Conservation (phyloP, 2,888 invertebrate species). For the Tupiocoris notatus region DNA sequence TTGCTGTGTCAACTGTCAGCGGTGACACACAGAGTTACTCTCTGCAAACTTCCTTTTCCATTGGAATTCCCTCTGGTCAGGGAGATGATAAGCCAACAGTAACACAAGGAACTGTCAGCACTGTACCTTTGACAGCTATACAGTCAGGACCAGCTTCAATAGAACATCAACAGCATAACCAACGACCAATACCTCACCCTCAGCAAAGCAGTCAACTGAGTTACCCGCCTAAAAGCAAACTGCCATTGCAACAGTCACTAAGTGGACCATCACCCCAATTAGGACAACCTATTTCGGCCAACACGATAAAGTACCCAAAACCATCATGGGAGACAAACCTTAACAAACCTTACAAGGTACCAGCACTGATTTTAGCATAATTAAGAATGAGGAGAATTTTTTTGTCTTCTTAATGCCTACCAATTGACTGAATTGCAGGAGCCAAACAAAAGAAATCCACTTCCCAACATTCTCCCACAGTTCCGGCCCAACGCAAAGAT, state of each 20-base stretch:
- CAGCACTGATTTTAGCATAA: too few relatives aligned
- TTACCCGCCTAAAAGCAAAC: slow-evolving; percentile 13
- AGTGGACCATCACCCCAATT: slow-evolving; percentile 29
- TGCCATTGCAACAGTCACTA: slow-evolving; percentile 39
- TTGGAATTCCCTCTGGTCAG: slow-evolving; percentile 47
- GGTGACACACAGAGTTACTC: slow-evolving; percentile 50
- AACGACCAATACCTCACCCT: slow-evolving; percentile 25
- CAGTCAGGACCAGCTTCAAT: slow-evolving; percentile 46
- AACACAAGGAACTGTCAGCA: slow-evolving; percentile 34
- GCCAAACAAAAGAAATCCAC: slow-evolving; percentile 49
- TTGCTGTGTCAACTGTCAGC: slow-evolving; percentile 17
- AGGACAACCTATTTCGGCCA: slow-evolving; percentile 2
- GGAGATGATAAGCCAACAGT: slow-evolving; percentile 27
- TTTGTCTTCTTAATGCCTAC: too few relatives aligned
- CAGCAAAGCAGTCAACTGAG: background rate
- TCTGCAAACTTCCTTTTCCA: slow-evolving; percentile 51
- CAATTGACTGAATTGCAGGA: slow-evolving; percentile 17
- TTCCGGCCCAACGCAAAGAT: slow-evolving; percentile 64
- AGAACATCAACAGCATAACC: background rate
- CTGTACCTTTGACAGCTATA: slow-evolving; percentile 1
- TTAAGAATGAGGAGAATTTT: background rate
- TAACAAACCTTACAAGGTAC: slow-evolving; percentile 49
- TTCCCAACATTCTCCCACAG: slow-evolving; percentile 70
- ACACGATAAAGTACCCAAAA: slow-evolving; percentile 51
- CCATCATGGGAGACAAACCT: slow-evolving; percentile 55